Evolutionary conservation across 2,113 vertebrate species (phyloP), one percentile per base, ranked within the genome.

Genomic region (Felis chaus): DNA sequence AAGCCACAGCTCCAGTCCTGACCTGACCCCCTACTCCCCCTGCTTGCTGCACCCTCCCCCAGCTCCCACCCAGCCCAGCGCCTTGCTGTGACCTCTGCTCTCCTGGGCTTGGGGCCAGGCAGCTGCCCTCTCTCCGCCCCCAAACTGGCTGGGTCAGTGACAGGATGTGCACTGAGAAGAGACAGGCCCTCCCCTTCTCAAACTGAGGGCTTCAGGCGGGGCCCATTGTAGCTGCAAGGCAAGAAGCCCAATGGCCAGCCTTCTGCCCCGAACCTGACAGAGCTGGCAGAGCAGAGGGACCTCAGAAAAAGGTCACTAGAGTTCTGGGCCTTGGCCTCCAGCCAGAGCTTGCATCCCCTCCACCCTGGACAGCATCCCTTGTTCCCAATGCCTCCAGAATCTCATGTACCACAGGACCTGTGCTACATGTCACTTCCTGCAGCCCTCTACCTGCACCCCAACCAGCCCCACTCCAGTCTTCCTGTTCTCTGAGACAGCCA

Each of bases 21-120:
- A 81, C 36, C 80, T 92, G 91, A 96, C 90, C 97, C 66, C 50
- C 16, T 7, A 50, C 81, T 76, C 53, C 29, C 36, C 57, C 95
- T 55, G 73, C 82, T 36, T 80, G 83, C 68, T 94, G 55, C 63
- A 73, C 11, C 91, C 66, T 92, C 89, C 87, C 87, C 50, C n/a
- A 95, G 78, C 25, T 96, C 85, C 85, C 61, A 92, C 88, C 63
- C 45, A 7, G 74, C 88, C 86, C 48, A 50, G 79, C 45, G 39
- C 92, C 92, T 86, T 93, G 90, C 69, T 76, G 74, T 1, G 57
- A 95, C 80, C 94, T 98, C 96, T 98, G 96, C 65, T 97, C 95
- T 97, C 94, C 94, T 97, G 90, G 97, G 98, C 94, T 57, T 55
- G 8, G 36, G 68, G 92, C 97, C 97, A 97, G 95, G 76, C 83